Evolutionary conservation across 2,888 invertebrate species (phyloP).

Genomic region (Macrosiphum euphorbiae): DNA sequence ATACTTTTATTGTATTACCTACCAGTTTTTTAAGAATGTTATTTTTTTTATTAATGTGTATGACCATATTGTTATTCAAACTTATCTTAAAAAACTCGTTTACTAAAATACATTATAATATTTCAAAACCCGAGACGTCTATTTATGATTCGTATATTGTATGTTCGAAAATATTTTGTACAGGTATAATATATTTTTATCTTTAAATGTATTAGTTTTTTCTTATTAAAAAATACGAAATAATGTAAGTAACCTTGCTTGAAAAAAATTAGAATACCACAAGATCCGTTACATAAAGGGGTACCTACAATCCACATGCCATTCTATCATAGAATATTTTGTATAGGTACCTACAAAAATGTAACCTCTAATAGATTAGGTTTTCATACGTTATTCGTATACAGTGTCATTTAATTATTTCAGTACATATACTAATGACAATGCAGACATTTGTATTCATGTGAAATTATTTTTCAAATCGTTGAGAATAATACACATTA

Average conservation of each 20-base stretch:
- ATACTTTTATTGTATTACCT: background rate
- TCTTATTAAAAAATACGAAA: background rate
- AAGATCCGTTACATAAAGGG: background rate
- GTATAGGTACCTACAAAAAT: background rate
- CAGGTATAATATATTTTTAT: background rate
- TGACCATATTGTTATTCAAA: background rate
- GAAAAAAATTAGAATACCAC: background rate
- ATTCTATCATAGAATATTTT: background rate
- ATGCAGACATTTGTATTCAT: background rate
- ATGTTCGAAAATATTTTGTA: background rate
- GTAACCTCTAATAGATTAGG: background rate
- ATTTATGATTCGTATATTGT: background rate
- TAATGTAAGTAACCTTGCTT: background rate
- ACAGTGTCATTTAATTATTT: background rate
- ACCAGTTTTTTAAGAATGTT: background rate
- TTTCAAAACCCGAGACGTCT: background rate
- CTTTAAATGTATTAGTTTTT: background rate
- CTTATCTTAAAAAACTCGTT: background rate
- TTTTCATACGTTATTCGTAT: no score
- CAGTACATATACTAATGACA: background rate
- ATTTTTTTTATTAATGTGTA: background rate
- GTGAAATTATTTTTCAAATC: background rate
- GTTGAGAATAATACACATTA: background rate
- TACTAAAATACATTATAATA: background rate
- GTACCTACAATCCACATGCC: no score